Evolutionary conservation across 2,888 invertebrate genomes (phyloP), one percentile per base, ranked within the genome.

Genomic region (Xestia ashworthii): DNA sequence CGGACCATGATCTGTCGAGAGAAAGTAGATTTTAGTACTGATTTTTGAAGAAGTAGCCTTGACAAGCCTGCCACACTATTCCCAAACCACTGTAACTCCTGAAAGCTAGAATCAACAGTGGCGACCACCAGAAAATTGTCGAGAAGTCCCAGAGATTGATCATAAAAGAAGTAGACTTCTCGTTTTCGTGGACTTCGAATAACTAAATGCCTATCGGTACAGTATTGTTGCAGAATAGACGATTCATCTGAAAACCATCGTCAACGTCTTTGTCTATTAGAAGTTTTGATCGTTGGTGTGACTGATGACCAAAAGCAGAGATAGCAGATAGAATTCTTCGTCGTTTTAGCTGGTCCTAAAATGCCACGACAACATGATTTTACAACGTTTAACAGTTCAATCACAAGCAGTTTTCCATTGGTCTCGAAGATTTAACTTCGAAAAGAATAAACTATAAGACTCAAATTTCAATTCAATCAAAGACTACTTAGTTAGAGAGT

Each of bases 1-100:
- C 99, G 67, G 98, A 97, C 99, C 99, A 99, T 67, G 98, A 97
- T 75, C 98, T 97, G 87, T 25, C 1, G 9, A 8, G 41, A 44
- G 50, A 19, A 48, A 14, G 25, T 5, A n/a, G 9, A 12, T 38
- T 64, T 14, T 16, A 64, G 22, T 41, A 62, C 9, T 0, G 8
- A 3, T 60, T 60, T 25, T 60, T 32, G 8, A 14, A 5, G 32
- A 32, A 32, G 32, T 32, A 32, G 32, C 32, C 32, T 32, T 32
- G 32, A 32, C 32, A 32, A 32, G 32, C 1, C n/a, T n/a, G n/a
- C n/a, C n/a, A n/a, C 32, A 32, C 32, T 32, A 32, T 32, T 32
- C 32, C 32, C 32, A 32, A 32, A 32, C 32, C 32, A 32, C 32
- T 32, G 32, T 32, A 32, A 32, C 3, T 32, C 32, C 32, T 32